These are phyloP conservation scores for Eremophila alpestris DNA, from an alignment of 2,797 vertebrate species.

Conservation along the genomic window DNA sequence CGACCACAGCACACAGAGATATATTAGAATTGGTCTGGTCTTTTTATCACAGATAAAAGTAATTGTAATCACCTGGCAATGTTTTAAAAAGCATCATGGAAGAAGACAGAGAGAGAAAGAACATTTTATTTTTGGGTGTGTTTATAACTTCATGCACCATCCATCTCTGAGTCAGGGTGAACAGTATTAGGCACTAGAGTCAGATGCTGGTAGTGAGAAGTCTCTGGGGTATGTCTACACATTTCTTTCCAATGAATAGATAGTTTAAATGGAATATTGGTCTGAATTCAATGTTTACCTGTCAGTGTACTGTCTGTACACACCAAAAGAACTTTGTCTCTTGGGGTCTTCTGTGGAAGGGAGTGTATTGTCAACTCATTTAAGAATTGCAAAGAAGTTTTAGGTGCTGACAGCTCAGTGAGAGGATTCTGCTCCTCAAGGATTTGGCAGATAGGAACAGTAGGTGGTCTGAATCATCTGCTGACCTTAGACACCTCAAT, in stretches of 20 bases:
- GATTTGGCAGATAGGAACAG: neutral
- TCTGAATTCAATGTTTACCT: neutral
- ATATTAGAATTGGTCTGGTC: neutral
- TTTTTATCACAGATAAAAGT: neutral
- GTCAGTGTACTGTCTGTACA: neutral
- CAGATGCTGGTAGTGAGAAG: neutral
- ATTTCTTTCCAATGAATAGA: neutral
- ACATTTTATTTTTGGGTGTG: rapidly evolving
- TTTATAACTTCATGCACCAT: neutral
- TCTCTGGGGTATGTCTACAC: neutral
- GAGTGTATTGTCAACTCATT: neutral
- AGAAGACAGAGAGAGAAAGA: neutral
- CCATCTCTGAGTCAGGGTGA: neutral
- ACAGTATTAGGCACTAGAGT: neutral
- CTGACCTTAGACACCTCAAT: neutral
- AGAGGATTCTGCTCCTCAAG: neutral
- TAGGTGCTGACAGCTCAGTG: neutral
- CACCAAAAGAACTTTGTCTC: neutral
- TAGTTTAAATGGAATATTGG: neutral
- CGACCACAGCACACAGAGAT: neutral
- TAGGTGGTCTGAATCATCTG: neutral
- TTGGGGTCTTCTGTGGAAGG: neutral
- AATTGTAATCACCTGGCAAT: neutral
- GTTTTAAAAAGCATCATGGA: neutral
- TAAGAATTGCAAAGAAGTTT: neutral